Evolutionary conservation across 2,888 invertebrate genomes (phyloP), one percentile per base, ranked within the genome.

Genomic region (Meteorus colon): DNA sequence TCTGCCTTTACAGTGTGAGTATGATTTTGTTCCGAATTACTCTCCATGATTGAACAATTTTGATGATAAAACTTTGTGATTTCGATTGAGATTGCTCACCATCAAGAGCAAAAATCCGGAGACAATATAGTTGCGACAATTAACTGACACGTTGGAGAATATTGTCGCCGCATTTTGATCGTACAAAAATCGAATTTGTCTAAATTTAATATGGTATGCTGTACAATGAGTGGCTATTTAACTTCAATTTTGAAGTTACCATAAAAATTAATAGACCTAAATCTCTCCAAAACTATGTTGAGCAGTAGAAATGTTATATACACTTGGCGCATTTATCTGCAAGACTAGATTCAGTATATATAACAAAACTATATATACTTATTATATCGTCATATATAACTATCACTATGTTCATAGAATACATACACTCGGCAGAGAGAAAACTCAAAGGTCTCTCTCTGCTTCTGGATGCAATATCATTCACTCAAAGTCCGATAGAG

Each of bases 21-120:
- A 19, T 77, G 63, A 75, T 79, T 82, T 14, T 83, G 81, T 73
- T 82, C 74, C n/a, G 80, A 76, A 48, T 82, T 81, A 75, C 81
- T 85, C 77, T 86, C 85, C 86, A 86, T 86, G 73, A 67, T 81
- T 81, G 29, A 74, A 60, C 65, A 66, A 80, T 69, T 73, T 73
- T 16, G 48, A 63, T 63, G 27, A n/a, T 60, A 2, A 41, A 27
- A 55, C 59, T 68, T 67, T 8, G 41, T 12, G 45, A 59, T n/a
- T 66, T 8, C n/a, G 60, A 31, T 62, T 51, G 55, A n/a, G 67
- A 55, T 37, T 45, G 14, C 16, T 19, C 71, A 72, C 67, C 76
- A 68, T 73, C 73, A 76, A 62, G 62, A 55, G n/a, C 29, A 48
- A 27, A 24, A 63, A 27, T 68, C 59, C 14, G 67, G n/a, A 24